A percentile compares a stretch with the other conserved stretches of the same genome.
Conservation (phyloP, 1,140 invertebrate genomes). For the Nasonia giraulti region DNA sequence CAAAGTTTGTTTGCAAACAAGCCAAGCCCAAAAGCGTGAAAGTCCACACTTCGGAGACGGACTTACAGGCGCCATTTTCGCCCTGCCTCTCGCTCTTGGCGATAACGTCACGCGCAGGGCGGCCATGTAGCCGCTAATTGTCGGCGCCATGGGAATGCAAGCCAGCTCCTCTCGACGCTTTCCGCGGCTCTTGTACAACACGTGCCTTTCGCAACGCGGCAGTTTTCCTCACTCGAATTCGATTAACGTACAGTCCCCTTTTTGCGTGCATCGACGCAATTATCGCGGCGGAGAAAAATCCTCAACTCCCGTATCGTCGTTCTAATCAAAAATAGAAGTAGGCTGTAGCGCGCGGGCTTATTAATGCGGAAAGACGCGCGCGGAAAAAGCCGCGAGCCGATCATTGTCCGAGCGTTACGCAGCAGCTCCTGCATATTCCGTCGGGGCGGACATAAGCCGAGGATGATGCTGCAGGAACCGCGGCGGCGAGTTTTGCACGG, state of each 20-base stretch:
- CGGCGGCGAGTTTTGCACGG: background rate
- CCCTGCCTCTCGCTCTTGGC: background rate
- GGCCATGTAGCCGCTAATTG: background rate
- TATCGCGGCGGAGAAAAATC: background rate
- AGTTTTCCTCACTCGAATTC: background rate
- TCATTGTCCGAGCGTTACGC: constrained; percentile 23
- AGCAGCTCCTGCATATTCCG: background rate
- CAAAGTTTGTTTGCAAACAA: too few relatives aligned
- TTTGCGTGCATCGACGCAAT: background rate
- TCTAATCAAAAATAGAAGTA: background rate
- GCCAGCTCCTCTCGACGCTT: background rate
- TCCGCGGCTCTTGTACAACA: background rate
- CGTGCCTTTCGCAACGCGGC: background rate
- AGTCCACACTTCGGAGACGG: background rate
- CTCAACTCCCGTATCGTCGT: background rate
- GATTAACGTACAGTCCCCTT: background rate
- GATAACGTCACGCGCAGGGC: background rate
- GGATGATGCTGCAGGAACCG: constrained; percentile 41
- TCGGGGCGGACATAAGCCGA: constrained; percentile 19
- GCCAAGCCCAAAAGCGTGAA: background rate
- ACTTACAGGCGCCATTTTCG: background rate
- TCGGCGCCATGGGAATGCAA: background rate
- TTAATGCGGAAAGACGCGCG: too few relatives aligned
- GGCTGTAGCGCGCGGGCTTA: background rate
- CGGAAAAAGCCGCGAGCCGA: background rate